phyloP scores from a whole-genome alignment of 2,113 vertebrate species.

The Sinocyclocheilus maitianheensis region DNA sequence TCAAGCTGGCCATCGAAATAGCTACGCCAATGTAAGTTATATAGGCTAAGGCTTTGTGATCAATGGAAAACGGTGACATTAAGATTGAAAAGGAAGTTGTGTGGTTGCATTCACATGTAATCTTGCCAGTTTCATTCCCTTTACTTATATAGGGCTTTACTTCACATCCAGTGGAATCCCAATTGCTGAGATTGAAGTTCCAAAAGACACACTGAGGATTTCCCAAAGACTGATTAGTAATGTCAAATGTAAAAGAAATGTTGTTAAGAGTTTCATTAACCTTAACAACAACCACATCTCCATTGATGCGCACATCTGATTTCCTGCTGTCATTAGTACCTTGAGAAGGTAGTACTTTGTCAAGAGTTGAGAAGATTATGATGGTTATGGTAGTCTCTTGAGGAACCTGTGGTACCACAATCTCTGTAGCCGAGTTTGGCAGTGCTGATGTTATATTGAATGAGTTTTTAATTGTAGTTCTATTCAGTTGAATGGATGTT shows the following conservation, averaged over 20 bases:
- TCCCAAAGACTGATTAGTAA: constrained; percentile 64
- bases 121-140: accelerated
- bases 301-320: constrained; percentile 61
- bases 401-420: constrained; percentile 67
- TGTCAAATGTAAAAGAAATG: constrained; percentile 73
- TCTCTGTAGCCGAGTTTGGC: constrained; percentile 51
- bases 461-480: constrained; percentile 37
- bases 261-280: constrained; percentile 6
- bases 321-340: constrained; percentile 23
- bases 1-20: constrained; percentile 80
- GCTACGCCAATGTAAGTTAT: constrained; percentile 76
- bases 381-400: constrained; percentile 64
- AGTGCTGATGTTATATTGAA: constrained; percentile 36
- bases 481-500: constrained; percentile 58
- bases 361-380: constrained; percentile 69
- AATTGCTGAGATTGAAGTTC: constrained; percentile 72
- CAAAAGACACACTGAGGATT: constrained; percentile 80
- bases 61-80: constrained; percentile 72
- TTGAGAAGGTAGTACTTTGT: constrained; percentile 71
- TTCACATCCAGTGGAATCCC: constrained; percentile 73
- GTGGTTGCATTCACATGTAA: constrained; percentile 78
- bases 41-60: not conserved
- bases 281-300: constrained; percentile 74
- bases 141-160: constrained; percentile 5
- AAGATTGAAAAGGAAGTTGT: constrained; percentile 87